These are phyloP conservation scores for Heloderma charlesbogerti DNA, from an alignment of 2,113 vertebrate species.

Conservation along the genomic window DNA sequence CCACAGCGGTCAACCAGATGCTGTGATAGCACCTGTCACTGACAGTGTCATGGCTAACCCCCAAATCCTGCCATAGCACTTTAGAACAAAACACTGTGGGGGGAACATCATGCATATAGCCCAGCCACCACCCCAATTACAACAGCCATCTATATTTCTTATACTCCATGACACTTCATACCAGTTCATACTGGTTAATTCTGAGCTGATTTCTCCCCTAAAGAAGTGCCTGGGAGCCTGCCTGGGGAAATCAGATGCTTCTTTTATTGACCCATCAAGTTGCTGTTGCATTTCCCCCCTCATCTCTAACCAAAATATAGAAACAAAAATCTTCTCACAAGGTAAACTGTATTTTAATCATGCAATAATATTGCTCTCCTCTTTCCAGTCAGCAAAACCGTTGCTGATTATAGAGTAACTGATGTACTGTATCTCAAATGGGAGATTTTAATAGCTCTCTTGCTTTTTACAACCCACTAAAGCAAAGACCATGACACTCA, in stretches of 20 bases:
- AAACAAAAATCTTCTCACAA: constrained; percentile 21
- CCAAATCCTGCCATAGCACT: neutral
- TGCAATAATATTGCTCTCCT: constrained; percentile 2
- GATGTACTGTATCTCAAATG: constrained; percentile 31
- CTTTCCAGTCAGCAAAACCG: constrained; percentile 61
- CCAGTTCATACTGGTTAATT: neutral
- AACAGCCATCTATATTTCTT: neutral
- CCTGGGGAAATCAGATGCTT: neutral
- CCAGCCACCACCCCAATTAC: neutral
- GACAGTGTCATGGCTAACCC: too few species aligned
- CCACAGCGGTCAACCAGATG: neutral
- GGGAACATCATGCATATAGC: too few species aligned
- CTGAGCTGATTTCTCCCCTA: neutral
- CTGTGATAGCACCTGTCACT: neutral
- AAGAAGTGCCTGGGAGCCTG: constrained; percentile 17
- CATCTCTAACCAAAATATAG: neutral
- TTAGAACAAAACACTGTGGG: neutral
- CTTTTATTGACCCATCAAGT: constrained; percentile 47
- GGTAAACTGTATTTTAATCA: constrained; percentile 30
- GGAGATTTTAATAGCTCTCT: constrained; percentile 51
- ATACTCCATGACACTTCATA: neutral
- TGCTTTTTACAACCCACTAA: constrained; percentile 52
- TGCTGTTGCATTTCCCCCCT: constrained; percentile 39
- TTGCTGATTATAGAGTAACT: constrained; percentile 45
- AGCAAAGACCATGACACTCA: constrained; percentile 27